phyloP scores from a whole-genome alignment of 2,113 vertebrate species.

The Campylomormyrus tamandua region DNA sequence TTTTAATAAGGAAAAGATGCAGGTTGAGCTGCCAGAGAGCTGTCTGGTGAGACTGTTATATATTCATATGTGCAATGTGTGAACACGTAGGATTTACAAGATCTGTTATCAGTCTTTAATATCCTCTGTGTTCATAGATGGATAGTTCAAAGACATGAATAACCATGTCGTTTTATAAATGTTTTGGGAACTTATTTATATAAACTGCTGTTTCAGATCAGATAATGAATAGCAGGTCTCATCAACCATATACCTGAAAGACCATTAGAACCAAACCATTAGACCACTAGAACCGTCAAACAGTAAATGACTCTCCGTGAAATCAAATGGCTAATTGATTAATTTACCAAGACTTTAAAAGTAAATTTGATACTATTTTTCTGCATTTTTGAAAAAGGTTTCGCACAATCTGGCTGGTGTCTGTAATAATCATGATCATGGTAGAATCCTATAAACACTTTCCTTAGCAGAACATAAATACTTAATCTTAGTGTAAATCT shows the following conservation, averaged over 20 bases:
- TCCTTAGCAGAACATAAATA: not conserved
- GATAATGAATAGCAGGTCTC: not conserved
- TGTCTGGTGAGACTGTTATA: slow-evolving; percentile 21
- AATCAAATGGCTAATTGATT: not conserved
- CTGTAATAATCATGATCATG: not conserved
- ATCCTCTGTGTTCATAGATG: not conserved
- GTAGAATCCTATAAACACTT: not conserved
- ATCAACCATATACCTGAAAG: not conserved
- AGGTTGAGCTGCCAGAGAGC: slow-evolving; percentile 16
- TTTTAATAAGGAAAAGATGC: slow-evolving; percentile 25
- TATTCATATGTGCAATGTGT: not conserved
- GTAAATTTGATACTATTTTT: not conserved
- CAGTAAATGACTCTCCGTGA: not conserved
- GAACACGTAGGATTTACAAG: not conserved
- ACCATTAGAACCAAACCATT: not conserved
- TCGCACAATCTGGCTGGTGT: not conserved
- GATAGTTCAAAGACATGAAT: not conserved
- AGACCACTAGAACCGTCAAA: not conserved
- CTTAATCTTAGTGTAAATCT: not conserved
- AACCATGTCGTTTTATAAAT: not conserved
- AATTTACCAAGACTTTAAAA: not conserved
- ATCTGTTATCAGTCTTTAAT: not conserved
- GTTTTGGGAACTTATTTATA: not conserved
- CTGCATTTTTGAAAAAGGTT: not conserved
- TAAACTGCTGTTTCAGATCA: not conserved